Percentiles rank a stretch among this genome's conserved stretches.
phyloP scores from a whole-genome alignment of 1,140 invertebrate genomes.

The Aricia agestis region DNA sequence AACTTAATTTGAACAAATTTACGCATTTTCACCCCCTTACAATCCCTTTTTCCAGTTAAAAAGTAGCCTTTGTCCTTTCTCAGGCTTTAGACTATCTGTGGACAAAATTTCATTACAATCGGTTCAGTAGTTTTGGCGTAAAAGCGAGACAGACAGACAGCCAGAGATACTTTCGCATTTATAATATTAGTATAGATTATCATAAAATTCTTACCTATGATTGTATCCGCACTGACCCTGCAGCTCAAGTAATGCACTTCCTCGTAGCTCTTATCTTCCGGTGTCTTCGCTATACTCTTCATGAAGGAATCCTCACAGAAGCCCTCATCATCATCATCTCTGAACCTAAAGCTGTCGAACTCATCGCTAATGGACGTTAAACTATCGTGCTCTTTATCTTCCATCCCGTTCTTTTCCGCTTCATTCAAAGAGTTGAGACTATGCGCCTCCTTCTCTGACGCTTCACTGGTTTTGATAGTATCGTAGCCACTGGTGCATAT shows the following conservation, averaged over 20 bases:
- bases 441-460: constrained; percentile 53
- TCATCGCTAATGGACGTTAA: constrained; percentile 87
- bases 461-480: constrained; percentile 63
- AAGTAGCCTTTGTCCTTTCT: too few species aligned
- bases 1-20: too few species aligned
- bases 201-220: constrained; percentile 66
- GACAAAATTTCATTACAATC: too few species aligned
- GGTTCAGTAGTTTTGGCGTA: too few species aligned
- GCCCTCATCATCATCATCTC: constrained; percentile 72
- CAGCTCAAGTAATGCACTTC: constrained; percentile 49
- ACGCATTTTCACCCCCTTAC: too few species aligned
- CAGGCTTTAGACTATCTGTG: too few species aligned
- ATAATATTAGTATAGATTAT: too few species aligned
- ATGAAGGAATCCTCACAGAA: constrained; percentile 65
- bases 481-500: constrained; percentile 61
- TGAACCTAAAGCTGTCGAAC: constrained; percentile 88
- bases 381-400: constrained; percentile 75
- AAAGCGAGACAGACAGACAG: too few species aligned
- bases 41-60: too few species aligned
- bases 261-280: constrained; percentile 36
- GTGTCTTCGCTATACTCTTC: constrained; percentile 49
- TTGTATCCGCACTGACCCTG: constrained; percentile 53
- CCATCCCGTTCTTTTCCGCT: constrained; percentile 30
- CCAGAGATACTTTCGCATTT: too few species aligned
- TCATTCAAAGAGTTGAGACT: constrained; percentile 21